Base-by-base conservation (phyloP, 2,113 vertebrate genomes). In the Daphoenositta chrysoptera region DNA sequence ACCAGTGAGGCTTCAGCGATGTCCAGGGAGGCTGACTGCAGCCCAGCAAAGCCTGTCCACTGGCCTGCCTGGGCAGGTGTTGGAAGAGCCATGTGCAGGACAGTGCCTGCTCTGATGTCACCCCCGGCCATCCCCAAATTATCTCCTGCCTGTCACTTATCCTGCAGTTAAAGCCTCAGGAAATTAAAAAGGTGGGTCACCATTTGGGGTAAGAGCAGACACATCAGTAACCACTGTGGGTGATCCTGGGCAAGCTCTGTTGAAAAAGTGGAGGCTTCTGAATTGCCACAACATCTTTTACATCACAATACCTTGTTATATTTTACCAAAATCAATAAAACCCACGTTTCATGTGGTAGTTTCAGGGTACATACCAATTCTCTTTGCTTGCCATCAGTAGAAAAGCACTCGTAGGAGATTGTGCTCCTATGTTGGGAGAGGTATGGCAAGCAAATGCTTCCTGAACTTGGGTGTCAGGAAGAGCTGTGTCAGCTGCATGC, bases 1-100 rank as follows among this genome's bases (percentile, higher is more conserved):
- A 57, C 1, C 2, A 31, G 39, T 0, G 50, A 15, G 73, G 83
- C 28, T 79, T 47, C 1, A 1, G 58, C 0, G 0, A 6, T 37
- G 40, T 28, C 70, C 14, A 7, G 33, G 28, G 53, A 37, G 69
- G 50, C 63, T 1, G 5, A 19, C 7, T 27, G 81, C 61, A 90
- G 44, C 65, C 56, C 2, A 1, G 54, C 44, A 66, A 31, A 68
- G 48, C 45, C 44, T 37, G 14, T 10, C 50, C 1, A 4, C 15
- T 28, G 16, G 47, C 28, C 50, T 89, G 57, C 44, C 56, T 50
- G 33, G 44, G 30, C n/a, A 48, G 24, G 1, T 7, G 44, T 9
- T 51, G 76, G 18, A 39, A 51, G n/a, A 66, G 47, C n/a, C 45
- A 14, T 1, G 13, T 50, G 35, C 27, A 27, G 68, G 33, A 35